A percentile compares a stretch with the other conserved stretches of the same genome.
Conservation (phyloP, 2,797 vertebrate genomes). For the Propithecus deckenii region DNA sequence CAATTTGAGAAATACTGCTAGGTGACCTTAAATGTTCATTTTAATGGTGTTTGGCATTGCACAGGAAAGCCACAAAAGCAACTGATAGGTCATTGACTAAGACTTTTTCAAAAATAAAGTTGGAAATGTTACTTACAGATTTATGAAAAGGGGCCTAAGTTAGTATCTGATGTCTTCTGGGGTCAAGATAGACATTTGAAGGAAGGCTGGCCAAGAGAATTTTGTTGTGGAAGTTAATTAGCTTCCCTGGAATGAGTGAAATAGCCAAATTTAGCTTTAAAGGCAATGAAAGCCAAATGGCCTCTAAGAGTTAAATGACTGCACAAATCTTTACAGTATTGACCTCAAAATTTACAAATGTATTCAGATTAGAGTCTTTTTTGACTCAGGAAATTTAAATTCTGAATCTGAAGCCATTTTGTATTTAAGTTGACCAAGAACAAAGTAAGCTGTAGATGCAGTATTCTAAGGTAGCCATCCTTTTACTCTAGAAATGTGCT, state of each 20-base stretch:
- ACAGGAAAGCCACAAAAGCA: background rate
- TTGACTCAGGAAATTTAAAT: background rate
- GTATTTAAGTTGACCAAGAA: background rate
- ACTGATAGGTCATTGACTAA: background rate
- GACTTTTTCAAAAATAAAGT: background rate
- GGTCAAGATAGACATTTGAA: background rate
- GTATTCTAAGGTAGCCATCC: background rate
- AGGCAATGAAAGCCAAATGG: background rate
- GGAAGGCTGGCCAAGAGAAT: background rate
- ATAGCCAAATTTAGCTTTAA: conserved; percentile 6
- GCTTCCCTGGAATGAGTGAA: background rate
- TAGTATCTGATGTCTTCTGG: background rate
- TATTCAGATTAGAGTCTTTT: background rate
- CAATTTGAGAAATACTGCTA: background rate
- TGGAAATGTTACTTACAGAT: background rate
- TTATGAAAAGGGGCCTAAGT: background rate
- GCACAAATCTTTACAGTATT: background rate
- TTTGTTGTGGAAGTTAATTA: background rate
- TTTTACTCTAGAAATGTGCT: conserved; percentile 5
- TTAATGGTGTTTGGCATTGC: background rate
- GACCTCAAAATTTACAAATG: background rate
- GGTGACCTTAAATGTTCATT: background rate
- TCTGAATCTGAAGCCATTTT: conserved; percentile 22
- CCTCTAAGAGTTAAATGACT: conserved; percentile 15
- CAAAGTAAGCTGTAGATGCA: background rate